Conservation (phyloP, 2,888 invertebrate genomes). For the Epirrhoe tristata region DNA sequence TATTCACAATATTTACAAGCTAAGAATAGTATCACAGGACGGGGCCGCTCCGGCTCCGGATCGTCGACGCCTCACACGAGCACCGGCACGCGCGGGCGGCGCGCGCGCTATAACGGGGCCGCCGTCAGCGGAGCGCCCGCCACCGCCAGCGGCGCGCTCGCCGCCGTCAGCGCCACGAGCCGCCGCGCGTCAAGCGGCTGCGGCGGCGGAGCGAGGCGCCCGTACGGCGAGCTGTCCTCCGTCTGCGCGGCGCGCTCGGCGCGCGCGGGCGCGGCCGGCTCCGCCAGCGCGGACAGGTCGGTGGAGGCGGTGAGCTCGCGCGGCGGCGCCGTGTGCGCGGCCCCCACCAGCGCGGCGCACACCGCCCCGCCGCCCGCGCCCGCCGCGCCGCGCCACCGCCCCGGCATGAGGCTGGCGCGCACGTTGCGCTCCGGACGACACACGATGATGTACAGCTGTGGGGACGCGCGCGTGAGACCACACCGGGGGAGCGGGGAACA, state of each 20-base stretch:
- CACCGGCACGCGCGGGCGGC: slow-evolving; percentile 49
- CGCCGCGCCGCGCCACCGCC: slow-evolving; percentile 60
- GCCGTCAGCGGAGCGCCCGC: slow-evolving; percentile 13
- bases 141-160: slow-evolving; percentile 32
- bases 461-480: slow-evolving; percentile 87
- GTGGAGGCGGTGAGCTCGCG: slow-evolving; percentile 68
- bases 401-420: slow-evolving; percentile 67
- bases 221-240: slow-evolving; percentile 59
- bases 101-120: slow-evolving; percentile 54
- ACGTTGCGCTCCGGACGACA: slow-evolving; percentile 75
- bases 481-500: slow-evolving; percentile 81
- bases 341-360: slow-evolving; percentile 63
- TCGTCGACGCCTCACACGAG: slow-evolving; percentile 47
- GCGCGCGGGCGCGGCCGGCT: slow-evolving; percentile 61
- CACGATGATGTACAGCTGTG: slow-evolving; percentile 72
- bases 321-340: slow-evolving; percentile 58
- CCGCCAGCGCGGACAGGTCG: slow-evolving; percentile 68
- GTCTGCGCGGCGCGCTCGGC: slow-evolving; percentile 74
- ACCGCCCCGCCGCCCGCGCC: slow-evolving; percentile 55
- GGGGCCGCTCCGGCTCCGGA: not conserved
- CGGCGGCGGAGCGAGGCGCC: slow-evolving; percentile 39
- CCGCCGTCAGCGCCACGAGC: slow-evolving; percentile 47
- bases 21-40: slow-evolving; percentile 28
- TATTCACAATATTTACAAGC: slow-evolving; percentile 8
- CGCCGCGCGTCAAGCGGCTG: slow-evolving; percentile 22